Conservation (phyloP, 2,888 invertebrate species). For the Ennomos fuscantarius region DNA sequence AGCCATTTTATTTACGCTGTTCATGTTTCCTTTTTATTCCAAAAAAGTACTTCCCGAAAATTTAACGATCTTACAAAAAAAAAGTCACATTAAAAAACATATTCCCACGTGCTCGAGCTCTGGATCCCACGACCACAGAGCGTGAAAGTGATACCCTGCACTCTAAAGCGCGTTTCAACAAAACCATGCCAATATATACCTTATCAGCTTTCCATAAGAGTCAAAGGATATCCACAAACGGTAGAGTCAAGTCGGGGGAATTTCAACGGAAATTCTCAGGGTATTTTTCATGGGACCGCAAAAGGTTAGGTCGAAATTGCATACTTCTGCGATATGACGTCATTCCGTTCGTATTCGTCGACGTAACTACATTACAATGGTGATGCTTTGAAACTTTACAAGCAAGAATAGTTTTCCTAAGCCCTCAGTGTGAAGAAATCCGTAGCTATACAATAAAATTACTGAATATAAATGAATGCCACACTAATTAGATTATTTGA, state of each 20-base stretch:
- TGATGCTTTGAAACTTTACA: background rate
- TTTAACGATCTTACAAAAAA: conserved; percentile 39
- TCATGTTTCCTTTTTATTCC: too few species aligned
- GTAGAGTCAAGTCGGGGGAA: conserved; percentile 12
- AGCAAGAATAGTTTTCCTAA: too few species aligned
- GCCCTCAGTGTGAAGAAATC: too few species aligned
- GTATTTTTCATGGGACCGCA: conserved; percentile 42
- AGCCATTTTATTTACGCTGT: too few species aligned
- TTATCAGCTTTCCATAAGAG: conserved; percentile 9
- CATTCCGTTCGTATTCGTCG: conserved; percentile 18
- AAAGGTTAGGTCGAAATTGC: conserved; percentile 24
- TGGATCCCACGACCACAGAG: conserved; percentile 44
- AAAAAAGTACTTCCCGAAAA: background rate
- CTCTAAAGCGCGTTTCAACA: background rate
- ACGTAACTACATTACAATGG: background rate
- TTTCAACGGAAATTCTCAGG: conserved; percentile 46
- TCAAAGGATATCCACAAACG: background rate
- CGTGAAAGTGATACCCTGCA: conserved; percentile 44
- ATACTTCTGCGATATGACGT: conserved; percentile 24
- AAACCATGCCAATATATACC: conserved; percentile 12
- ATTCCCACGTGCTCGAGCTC: conserved; percentile 47
- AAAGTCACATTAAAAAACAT: conserved; percentile 34
- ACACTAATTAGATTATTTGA: too few species aligned
- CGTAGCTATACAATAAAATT: too few species aligned
- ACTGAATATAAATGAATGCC: too few species aligned